These are phyloP conservation scores for Drymodes brunneopygia DNA, from an alignment of 2,113 vertebrate genomes.

Conservation along the genomic window DNA sequence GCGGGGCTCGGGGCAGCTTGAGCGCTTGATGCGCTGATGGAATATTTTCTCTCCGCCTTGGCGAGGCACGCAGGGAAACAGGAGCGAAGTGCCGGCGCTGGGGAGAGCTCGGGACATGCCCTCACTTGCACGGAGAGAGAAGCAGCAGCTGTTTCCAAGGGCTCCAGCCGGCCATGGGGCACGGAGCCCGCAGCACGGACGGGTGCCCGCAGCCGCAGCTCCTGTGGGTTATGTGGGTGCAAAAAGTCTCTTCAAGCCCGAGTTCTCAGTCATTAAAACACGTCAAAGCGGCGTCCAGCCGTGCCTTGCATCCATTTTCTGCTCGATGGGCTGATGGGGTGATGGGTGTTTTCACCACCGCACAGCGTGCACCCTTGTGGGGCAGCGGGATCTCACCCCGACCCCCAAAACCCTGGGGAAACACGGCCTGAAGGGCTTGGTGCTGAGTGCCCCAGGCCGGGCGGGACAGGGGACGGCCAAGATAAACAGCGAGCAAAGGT, in stretches of 20 bases:
- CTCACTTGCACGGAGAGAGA: background rate
- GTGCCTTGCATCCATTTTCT: background rate
- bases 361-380: fast-evolving
- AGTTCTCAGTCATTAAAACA: background rate
- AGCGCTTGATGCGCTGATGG: fast-evolving
- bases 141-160: fast-evolving
- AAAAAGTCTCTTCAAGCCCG: background rate
- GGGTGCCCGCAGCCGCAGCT: background rate
- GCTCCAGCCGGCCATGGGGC: background rate
- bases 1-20: fast-evolving
- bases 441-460: background rate
- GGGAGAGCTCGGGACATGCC: background rate
- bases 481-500: background rate
- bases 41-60: background rate
- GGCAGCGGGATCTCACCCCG: fast-evolving
- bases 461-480: fast-evolving
- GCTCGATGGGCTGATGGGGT: background rate
- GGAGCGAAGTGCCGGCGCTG: background rate
- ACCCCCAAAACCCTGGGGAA: background rate
- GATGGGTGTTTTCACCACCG: background rate
- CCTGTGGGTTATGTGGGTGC: fast-evolving
- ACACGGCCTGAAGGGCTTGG: background rate
- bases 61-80: fast-evolving
- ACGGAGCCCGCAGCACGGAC: fast-evolving
- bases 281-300: background rate